Conservation (phyloP, 1,140 invertebrate genomes). For the Tachypleus tridentatus region DNA sequence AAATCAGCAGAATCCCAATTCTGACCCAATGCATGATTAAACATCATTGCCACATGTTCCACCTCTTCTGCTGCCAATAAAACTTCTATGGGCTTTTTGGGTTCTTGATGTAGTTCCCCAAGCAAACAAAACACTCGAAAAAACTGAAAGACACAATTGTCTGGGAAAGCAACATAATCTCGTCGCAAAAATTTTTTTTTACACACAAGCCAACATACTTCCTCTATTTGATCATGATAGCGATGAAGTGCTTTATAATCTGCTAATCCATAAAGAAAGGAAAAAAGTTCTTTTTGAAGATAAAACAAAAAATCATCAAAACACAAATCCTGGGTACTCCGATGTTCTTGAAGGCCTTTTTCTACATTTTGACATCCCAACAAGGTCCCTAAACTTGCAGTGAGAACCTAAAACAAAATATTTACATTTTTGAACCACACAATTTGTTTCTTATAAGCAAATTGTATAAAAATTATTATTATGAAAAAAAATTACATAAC, state of each 20-base stretch:
- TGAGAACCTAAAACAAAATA: constrained; percentile 46
- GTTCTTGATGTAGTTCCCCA: constrained; percentile 41
- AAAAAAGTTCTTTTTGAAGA: constrained; percentile 57
- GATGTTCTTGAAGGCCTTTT: constrained; percentile 58
- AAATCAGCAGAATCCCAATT: constrained; percentile 54
- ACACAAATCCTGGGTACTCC: constrained; percentile 49
- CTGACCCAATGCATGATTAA: constrained; percentile 48
- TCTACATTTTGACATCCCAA: constrained; percentile 59
- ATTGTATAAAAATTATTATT: too few species aligned
- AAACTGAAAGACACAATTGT: constrained; percentile 54
- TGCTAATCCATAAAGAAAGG: constrained; percentile 43
- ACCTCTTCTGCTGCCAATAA: constrained; percentile 43
- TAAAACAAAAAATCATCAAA: constrained; percentile 62
- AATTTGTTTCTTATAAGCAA: too few species aligned
- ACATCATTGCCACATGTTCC: constrained; percentile 46
- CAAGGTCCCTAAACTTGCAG: constrained; percentile 54
- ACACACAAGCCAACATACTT: constrained; percentile 65
- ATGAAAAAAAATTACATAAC: too few species aligned
- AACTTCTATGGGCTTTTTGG: constrained; percentile 23
- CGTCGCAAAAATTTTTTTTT: constrained; percentile 45
- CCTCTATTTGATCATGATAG: constrained; percentile 46
- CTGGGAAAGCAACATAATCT: constrained; percentile 45
- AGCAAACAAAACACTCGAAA: constrained; percentile 67
- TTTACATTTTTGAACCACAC: too few species aligned
- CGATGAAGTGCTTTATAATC: constrained; percentile 33